Evolutionary conservation across 2,113 vertebrate species (phyloP), one percentile per base, ranked within the genome.

Genomic region (Ceratotherium simum): DNA sequence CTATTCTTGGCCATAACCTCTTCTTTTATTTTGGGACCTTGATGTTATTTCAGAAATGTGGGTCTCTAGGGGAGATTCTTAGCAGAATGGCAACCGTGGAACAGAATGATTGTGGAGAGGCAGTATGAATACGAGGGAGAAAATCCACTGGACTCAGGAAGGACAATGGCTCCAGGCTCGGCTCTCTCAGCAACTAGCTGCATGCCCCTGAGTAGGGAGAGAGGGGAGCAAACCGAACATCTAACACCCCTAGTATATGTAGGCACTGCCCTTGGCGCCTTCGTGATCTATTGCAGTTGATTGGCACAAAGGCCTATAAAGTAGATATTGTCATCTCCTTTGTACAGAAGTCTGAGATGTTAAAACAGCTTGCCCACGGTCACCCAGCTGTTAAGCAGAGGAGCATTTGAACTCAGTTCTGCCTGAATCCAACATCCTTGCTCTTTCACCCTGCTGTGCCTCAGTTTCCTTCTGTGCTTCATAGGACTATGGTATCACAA

Each of bases 21-120:
- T 76, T 82, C 82, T 72, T 93, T 95, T 46, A 21, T 79, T 91
- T 86, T 62, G 20, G 58, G 20, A 1, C 21, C 58, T 56, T 65
- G n/a, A 39, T 95, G 48, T 82, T 70, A 18, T 82, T 96, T 96
- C 90, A 62, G 89, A 79, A 88, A 86, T 39, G 31, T 58, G 36
- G 13, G 75, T 51, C 51, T 79, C 36, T 11, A 11, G 73, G 42
- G 39, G 65, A 33, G 36, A 51, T 79, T 31, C 69, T 91, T 46
- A 76, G 36, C 85, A 70, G 29, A 90, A 69, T 4, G 42, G 67
- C 12, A 82, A 27, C 62, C 39, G 9, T n/a, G 58, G 23, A 69
- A 20, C 8, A 31, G 42, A 85, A 75, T 39, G 33, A 8, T 29
- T 33, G 39, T 42, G 1, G 46, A 58, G 56, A 54, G n/a, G 29